phyloP scores from a whole-genome alignment of 2,113 vertebrate genomes.

The Calyptommatus sinebrachiatus region DNA sequence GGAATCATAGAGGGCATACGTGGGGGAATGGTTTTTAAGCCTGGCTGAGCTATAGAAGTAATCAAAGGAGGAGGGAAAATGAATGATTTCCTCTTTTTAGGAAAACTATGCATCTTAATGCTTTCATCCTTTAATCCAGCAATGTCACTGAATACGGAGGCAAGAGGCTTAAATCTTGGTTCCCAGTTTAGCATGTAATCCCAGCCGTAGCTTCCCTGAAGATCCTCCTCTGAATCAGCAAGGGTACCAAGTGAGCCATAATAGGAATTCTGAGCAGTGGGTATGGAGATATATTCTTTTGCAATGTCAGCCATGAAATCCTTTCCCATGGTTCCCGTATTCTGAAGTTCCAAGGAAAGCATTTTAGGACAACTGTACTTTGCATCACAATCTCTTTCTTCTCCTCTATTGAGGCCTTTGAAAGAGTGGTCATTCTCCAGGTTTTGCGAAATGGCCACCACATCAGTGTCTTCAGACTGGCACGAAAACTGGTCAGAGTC shows the following conservation, averaged over 20 bases:
- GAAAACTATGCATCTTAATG: conserved; percentile 57
- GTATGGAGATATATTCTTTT: conserved; percentile 61
- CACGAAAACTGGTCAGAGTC: conserved; percentile 79
- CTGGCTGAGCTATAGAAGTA: conserved; percentile 85
- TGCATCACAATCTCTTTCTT: conserved; percentile 37
- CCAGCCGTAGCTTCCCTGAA: conserved; percentile 68
- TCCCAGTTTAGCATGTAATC: conserved; percentile 82
- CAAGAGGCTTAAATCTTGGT: conserved; percentile 82
- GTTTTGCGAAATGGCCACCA: conserved; percentile 53
- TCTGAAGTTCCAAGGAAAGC: conserved; percentile 49
- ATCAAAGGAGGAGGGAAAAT: conserved; percentile 87
- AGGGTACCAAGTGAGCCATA: conserved; percentile 63
- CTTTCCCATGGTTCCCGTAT: conserved; percentile 54
- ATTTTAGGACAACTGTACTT: conserved; percentile 39
- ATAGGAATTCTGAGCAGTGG: conserved; percentile 55
- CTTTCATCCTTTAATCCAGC: conserved; percentile 84
- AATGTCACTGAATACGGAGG: conserved; percentile 88
- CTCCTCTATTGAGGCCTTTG: conserved; percentile 70
- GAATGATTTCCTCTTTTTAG: conserved; percentile 70
- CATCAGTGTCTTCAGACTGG: conserved; percentile 70
- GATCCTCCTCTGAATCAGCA: conserved; percentile 61
- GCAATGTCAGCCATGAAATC: conserved; percentile 60
- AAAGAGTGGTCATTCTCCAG: conserved; percentile 67
- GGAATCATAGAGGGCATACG: conserved; percentile 70
- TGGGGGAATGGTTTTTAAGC: conserved; percentile 82